phyloP scores from a whole-genome alignment of 2,113 vertebrate species.

The Sminthopsis crassicaudata region DNA sequence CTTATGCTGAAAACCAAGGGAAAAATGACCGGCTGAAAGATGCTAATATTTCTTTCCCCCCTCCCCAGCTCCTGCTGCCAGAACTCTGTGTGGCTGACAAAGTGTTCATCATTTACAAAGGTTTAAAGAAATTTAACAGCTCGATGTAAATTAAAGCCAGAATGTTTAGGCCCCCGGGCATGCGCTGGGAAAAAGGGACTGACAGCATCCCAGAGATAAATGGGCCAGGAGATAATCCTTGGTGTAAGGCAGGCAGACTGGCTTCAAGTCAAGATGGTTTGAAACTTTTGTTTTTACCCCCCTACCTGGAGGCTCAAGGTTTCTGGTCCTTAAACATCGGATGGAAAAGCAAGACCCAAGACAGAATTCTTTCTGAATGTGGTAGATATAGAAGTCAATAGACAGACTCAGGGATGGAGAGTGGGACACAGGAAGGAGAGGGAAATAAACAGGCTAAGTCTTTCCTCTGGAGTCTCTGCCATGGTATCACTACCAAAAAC shows the following conservation, averaged over 20 bases:
- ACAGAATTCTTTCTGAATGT: not conserved
- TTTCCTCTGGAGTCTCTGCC: not conserved
- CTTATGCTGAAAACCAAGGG: conserved; percentile 58
- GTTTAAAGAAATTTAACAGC: conserved; percentile 81
- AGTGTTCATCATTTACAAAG: conserved; percentile 78
- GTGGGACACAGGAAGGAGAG: not conserved
- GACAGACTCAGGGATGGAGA: not conserved
- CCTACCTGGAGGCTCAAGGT: not conserved
- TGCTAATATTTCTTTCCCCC: conserved; percentile 77
- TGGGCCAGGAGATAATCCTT: conserved; percentile 23
- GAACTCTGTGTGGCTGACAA: conserved; percentile 76
- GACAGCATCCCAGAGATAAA: conserved; percentile 43
- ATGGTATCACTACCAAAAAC: not conserved
- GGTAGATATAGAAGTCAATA: not conserved
- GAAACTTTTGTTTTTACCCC: not conserved
- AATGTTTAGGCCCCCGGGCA: conserved; percentile 71
- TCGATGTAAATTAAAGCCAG: conserved; percentile 66
- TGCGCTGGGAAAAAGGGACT: conserved; percentile 52
- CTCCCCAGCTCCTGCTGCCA: conserved; percentile 76
- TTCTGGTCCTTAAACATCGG: not conserved
- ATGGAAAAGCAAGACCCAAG: not conserved
- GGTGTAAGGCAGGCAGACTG: not conserved
- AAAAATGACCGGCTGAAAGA: conserved; percentile 72
- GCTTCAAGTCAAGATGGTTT: not conserved
- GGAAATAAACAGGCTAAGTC: not conserved